Evolutionary conservation across 2,888 invertebrate genomes (phyloP).

Genomic region (Oscheius sp.): DNA sequence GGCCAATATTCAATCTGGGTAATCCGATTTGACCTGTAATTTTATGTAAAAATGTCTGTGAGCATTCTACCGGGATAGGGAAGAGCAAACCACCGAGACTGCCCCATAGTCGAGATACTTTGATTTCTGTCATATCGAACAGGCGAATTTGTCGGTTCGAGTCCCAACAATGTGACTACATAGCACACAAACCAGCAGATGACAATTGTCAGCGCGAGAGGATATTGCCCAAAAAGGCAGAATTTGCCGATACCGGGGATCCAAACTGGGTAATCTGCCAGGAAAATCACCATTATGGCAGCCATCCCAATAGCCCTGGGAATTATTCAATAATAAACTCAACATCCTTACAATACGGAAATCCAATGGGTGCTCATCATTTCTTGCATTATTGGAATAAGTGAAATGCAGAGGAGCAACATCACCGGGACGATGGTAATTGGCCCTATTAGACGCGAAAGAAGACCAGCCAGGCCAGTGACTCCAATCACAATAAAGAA

Average conservation of each 20-base stretch:
- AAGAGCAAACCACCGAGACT: neutral
- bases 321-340: constrained; percentile 11
- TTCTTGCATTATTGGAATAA: constrained; percentile 62
- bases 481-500: constrained; percentile 65
- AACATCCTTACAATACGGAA: constrained; percentile 60
- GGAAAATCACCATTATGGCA: constrained; percentile 61
- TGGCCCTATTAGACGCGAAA: constrained; percentile 66
- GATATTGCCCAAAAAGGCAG: constrained; percentile 66
- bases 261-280: constrained; percentile 59
- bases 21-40: constrained; percentile 59
- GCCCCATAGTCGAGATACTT: neutral
- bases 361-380: constrained; percentile 68
- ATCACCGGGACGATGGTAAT: constrained; percentile 69
- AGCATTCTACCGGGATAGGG: constrained; percentile 16
- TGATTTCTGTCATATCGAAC: constrained; percentile 18
- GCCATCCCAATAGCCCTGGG: constrained; percentile 59
- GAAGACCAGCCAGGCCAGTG: constrained; percentile 64
- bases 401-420: constrained; percentile 60
- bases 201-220: constrained; percentile 45
- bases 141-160: neutral
- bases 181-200: constrained; percentile 11
- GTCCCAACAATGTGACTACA: neutral
- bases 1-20: constrained; percentile 56
- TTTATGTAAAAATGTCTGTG: neutral
- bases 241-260: constrained; percentile 48